phyloP scores from a whole-genome alignment of 2,888 invertebrate species.

The Aleiodes leptofemur region DNA sequence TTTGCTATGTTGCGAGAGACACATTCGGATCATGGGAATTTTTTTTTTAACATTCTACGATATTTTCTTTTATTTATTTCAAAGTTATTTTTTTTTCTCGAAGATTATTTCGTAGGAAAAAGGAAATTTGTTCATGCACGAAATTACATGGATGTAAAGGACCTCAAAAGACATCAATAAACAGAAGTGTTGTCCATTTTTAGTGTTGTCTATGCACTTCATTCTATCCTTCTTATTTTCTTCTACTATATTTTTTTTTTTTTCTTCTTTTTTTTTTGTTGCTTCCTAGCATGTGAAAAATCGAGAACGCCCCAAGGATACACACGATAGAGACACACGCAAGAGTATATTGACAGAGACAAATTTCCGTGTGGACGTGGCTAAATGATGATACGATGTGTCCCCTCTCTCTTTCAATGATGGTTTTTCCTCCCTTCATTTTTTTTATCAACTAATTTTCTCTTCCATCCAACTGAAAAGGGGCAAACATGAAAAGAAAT shows the following conservation, averaged over 20 bases:
- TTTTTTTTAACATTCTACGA: too few species aligned
- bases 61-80: too few species aligned
- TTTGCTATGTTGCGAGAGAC: too few species aligned
- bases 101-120: background rate
- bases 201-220: background rate
- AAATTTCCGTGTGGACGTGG: background rate
- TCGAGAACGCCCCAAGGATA: background rate
- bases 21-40: too few species aligned
- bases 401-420: too few species aligned
- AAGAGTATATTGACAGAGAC: constrained; percentile 24
- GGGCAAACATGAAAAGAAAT: too few species aligned
- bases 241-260: background rate
- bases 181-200: background rate
- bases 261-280: background rate
- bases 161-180: constrained; percentile 1
- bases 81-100: too few species aligned
- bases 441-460: too few species aligned
- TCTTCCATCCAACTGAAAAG: too few species aligned
- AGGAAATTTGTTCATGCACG: background rate
- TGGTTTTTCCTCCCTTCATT: constrained; percentile 6
- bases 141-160: background rate
- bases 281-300: background rate
- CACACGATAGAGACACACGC: background rate
- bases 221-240: background rate
- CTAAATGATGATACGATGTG: constrained; percentile 4